phyloP scores from a whole-genome alignment of 1,140 invertebrate species.

The Lordiphosa collinella region DNA sequence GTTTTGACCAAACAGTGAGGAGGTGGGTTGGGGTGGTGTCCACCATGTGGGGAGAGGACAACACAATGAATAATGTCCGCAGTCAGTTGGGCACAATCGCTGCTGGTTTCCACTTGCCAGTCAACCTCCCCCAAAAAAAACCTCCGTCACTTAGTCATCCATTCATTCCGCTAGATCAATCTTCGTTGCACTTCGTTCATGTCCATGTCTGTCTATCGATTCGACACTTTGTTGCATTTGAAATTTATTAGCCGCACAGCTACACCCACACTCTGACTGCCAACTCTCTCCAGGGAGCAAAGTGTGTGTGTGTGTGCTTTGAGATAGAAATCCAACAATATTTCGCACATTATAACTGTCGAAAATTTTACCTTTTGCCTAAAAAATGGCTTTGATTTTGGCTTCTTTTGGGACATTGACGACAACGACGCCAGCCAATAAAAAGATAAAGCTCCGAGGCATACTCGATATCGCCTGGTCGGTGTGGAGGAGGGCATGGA shows the following conservation, averaged over 20 bases:
- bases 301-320: conserved; percentile 1
- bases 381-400: conserved; percentile 51
- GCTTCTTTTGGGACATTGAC: conserved; percentile 25
- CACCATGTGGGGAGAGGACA: not conserved
- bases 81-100: conserved; percentile 58
- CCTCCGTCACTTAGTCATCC: conserved; percentile 34
- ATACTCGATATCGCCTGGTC: conserved; percentile 31
- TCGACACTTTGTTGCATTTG: conserved; percentile 76
- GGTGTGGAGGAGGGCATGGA: conserved; percentile 14
- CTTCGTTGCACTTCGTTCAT: conserved; percentile 62
- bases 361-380: conserved; percentile 45
- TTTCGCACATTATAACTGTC: conserved; percentile 58
- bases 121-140: conserved; percentile 2
- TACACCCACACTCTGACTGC: not conserved
- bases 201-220: conserved; percentile 62
- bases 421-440: conserved; percentile 53
- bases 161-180: conserved; percentile 78
- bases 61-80: conserved; percentile 71
- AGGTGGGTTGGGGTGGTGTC: conserved; percentile 6
- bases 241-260: conserved; percentile 67
- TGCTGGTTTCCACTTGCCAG: conserved; percentile 58
- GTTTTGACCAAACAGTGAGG: conserved; percentile 30
- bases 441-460: conserved; percentile 60
- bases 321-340: conserved; percentile 38
- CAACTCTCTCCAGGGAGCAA: not conserved